Evolutionary conservation across 2,888 invertebrate genomes (phyloP), one percentile per base, ranked within the genome.

Genomic region (Leptopilina myrica): DNA sequence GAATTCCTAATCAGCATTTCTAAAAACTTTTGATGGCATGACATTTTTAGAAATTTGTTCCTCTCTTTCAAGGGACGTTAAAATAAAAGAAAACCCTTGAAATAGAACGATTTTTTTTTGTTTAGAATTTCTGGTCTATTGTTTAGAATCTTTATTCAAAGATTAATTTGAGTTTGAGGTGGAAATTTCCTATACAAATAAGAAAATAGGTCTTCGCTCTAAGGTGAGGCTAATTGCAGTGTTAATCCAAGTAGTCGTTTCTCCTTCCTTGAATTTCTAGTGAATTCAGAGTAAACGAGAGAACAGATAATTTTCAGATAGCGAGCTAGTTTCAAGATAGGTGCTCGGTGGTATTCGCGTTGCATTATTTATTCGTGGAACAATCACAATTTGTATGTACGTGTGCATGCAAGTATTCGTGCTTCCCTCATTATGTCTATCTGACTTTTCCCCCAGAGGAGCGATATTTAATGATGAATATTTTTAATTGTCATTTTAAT

Each of bases 321-420:
- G 73, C 33, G 49, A 56, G 26, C 69, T 53, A 53, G 73, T 56
- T 73, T 73, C 73, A 14, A 8, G 56, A 15, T 7, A 53, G 49
- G 49, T 20, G 15, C 20, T 53, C 20, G 46, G 43, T 53, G 46
- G 49, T 14, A 69, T 69, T 49, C 53, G 20, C 53, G 33, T 33
- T 56, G 73, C 73, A 73, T 73, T 73, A 73, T 73, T 73, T 73
- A 73, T 73, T 53, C 4, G 53, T 9, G 33, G 33, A 73, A 56
- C 56, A 56, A 73, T 73, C 53, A 53, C 26, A 73, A 49, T 73
- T 73, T 56, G 53, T 49, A 11, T 56, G 53, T 43, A 43, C 43
- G 43, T 43, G 43, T 43, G 43, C 7, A 8, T 43, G 43, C 8
- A 8, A 14, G n/a, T 33, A 73, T 53, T 33, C 33, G 0, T 33